Percentiles rank a stretch among this genome's conserved stretches.
These are phyloP conservation scores for Tenebrosternarchus preto DNA, from an alignment of 2,113 vertebrate genomes.

Conservation along the genomic window DNA sequence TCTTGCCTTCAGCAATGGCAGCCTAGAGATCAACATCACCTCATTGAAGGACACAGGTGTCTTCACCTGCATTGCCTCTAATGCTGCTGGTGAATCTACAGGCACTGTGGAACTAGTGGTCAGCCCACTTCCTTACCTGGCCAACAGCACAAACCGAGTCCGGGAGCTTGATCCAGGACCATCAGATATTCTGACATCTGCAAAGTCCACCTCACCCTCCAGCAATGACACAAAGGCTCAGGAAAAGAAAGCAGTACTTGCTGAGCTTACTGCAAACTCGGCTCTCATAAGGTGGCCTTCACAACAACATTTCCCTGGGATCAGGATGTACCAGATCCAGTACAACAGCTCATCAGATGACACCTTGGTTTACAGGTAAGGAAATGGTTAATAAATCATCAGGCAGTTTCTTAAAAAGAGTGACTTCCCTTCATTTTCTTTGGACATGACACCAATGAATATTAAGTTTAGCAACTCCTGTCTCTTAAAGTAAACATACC, in stretches of 20 bases:
- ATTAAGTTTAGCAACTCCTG: too few relatives aligned
- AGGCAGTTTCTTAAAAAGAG: too few relatives aligned
- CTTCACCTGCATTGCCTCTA: constrained; percentile 94
- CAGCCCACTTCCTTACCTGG: constrained; percentile 76
- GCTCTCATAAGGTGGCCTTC: constrained; percentile 88
- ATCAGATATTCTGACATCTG: constrained; percentile 88
- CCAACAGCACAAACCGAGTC: constrained; percentile 87
- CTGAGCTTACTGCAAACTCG: constrained; percentile 87
- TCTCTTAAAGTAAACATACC: too few relatives aligned
- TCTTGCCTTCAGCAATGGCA: constrained; percentile 85
- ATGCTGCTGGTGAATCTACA: constrained; percentile 89
- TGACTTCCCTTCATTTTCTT: too few relatives aligned
- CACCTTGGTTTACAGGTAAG: constrained; percentile 90
- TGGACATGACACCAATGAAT: too few relatives aligned
- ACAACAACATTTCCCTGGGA: constrained; percentile 76
- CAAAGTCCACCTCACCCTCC: constrained; percentile 71
- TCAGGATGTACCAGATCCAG: constrained; percentile 94
- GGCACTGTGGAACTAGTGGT: constrained; percentile 84
- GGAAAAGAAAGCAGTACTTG: constrained; percentile 78
- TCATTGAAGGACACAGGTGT: constrained; percentile 77
- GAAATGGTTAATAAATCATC: not conserved
- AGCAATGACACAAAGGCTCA: constrained; percentile 72
- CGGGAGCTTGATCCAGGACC: constrained; percentile 79
- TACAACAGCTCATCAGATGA: constrained; percentile 93
- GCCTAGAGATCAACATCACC: constrained; percentile 82